Evolutionary conservation across 2,797 vertebrate species (phyloP).

Genomic region (Arnoldichthys spilopterus): DNA sequence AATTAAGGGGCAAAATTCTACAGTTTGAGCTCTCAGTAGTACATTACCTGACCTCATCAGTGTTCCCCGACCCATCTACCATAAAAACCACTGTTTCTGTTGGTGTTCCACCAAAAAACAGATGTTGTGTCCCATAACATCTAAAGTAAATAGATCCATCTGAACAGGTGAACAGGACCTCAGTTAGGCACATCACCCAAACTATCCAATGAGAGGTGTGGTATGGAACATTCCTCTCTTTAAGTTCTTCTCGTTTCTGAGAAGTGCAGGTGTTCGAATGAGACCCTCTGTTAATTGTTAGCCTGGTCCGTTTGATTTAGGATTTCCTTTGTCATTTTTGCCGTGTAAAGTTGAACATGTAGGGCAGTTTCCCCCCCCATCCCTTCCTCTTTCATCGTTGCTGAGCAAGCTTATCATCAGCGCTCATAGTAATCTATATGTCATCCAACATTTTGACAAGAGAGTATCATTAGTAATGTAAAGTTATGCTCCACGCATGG

Average conservation of each 20-base stretch:
- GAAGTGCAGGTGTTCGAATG: not conserved
- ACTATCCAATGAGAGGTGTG: no score
- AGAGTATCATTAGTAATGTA: conserved; percentile 54
- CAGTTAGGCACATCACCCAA: no score
- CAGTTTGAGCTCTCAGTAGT: no score
- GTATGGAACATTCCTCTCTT: no score
- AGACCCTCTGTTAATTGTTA: not conserved
- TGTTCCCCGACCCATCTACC: no score
- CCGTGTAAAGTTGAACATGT: conserved; percentile 13
- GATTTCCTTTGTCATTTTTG: not conserved
- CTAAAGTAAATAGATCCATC: no score
- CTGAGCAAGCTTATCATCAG: conserved; percentile 44
- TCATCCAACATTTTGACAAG: conserved; percentile 45
- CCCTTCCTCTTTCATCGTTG: conserved; percentile 25
- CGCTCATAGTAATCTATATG: conserved; percentile 45
- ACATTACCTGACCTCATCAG: no score
- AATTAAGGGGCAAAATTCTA: no score
- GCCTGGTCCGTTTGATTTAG: not conserved
- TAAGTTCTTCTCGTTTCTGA: not conserved
- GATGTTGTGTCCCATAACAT: no score
- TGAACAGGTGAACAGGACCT: no score
- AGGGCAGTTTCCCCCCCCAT: not conserved
- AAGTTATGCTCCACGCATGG: conserved; percentile 54
- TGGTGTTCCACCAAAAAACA: no score
- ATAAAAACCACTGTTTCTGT: no score